Base-by-base conservation (phyloP, 2,113 vertebrate genomes). In the Toxotes chatareus region DNA sequence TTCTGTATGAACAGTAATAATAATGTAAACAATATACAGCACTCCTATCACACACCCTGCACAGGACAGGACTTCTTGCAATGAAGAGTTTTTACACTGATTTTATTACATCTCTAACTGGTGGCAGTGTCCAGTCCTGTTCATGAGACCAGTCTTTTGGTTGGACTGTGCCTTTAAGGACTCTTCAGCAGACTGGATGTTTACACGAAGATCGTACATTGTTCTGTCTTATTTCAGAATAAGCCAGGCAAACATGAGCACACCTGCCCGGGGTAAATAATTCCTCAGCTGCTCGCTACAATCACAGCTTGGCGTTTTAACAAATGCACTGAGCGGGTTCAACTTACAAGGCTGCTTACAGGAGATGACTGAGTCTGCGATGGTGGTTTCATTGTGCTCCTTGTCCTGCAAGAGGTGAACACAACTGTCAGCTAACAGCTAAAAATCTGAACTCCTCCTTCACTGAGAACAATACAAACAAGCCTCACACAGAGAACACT, bases 371-470 rank as follows among this genome's bases (percentile, higher is more conserved):
- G 90, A 13, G 76, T 94, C 76, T 92, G 95, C 14, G 95, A 90
- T 16, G 95, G 95, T 13, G 95, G 95, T 85, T 96, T 97, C 93
- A 95, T 95, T 51, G 95, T 95, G 93, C 91, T 96, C 86, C 95
- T 94, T 71, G 93, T 95, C 92, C 96, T 96, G 62, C 55, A 40
- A 82, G 64, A 65, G 57, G 47, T 1, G 7, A 56, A 36, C 44
- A 65, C 0, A 8, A 40, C 38, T 31, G 7, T 67, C 4, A 75
- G 66, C 55, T 44, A 12, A 36, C 10, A 40, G 56, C 56, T 42
- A 40, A 47, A 46, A 13, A 17, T 1, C 4, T 5, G n/a, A 46
- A 0, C 14, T 59, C 66, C 46, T 67, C 32, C 47, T 14, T 17
- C 31, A 7, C 4, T 4, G 73, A 55, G 67, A 82, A 85, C 83